These are phyloP conservation scores for Gallinago nigripennis DNA, from an alignment of 2,797 vertebrate genomes.

Conservation along the genomic window DNA sequence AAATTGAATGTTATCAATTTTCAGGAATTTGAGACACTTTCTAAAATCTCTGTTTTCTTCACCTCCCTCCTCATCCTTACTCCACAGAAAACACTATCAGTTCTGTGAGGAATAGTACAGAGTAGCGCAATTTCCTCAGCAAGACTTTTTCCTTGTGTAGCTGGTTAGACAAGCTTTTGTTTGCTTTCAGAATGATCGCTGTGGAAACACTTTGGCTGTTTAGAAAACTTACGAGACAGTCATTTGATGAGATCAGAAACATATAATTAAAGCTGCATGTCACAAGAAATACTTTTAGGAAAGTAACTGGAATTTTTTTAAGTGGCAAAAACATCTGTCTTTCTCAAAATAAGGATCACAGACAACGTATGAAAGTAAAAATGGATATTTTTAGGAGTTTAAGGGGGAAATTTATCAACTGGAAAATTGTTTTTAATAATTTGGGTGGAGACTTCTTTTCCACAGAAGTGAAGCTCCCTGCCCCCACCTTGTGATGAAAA, in stretches of 20 bases:
- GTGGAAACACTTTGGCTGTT: background rate
- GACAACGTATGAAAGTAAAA: background rate
- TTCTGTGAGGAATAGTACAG: background rate
- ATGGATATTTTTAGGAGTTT: background rate
- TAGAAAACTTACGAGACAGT: background rate
- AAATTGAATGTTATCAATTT: background rate
- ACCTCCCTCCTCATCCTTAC: fast-evolving
- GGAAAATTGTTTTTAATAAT: background rate
- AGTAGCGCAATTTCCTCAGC: background rate
- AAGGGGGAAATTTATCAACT: background rate
- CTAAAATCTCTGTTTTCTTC: background rate
- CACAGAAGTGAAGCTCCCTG: background rate
- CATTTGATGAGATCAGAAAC: background rate
- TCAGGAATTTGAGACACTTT: background rate
- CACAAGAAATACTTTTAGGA: background rate
- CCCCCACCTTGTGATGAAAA: background rate
- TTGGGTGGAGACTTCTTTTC: background rate
- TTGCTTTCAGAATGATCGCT: background rate
- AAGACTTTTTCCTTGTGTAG: background rate
- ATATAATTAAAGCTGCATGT: background rate
- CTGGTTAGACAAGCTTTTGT: background rate
- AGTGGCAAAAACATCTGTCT: background rate
- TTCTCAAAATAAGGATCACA: background rate
- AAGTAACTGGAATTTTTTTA: background rate
- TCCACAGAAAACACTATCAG: background rate